Evolutionary conservation across 2,797 vertebrate genomes (phyloP), one percentile per base, ranked within the genome.

Genomic region (Xyrichtys novacula): DNA sequence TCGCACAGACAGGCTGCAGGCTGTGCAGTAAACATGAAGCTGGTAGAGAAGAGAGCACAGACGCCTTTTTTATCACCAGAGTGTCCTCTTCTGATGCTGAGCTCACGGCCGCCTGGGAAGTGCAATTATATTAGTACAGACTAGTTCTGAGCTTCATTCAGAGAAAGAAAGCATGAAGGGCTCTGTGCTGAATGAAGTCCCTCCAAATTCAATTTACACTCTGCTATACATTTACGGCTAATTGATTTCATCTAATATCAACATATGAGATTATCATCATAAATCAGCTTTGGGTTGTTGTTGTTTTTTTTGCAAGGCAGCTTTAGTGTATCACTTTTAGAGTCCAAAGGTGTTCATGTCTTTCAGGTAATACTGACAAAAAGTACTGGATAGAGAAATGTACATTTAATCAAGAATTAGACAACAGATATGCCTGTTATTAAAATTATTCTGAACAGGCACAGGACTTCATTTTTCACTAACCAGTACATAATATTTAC

Each of bases 51-150:
- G 34, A 50, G 34, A 66, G 59, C 56, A 32, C 65, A 65, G 67
- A 73, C 44, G 52, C 34, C 54, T 66, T 84, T n/a, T 68, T 69
- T 63, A 69, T 72, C 65, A 38, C 52, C 23, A 46, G 23, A 60
- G 50, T 63, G 66, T 4, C 36, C 47, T 64, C 40, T 42, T 73
- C 75, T 77, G 74, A 85, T 73, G 69, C 53, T 23, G 40, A 47
- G 25, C 70, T 78, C 39, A 39, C 48, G 20, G 46, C 56, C 19
- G 15, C 65, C 38, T 32, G 39, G 54, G 47, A 76, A 40, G 36
- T 34, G 58, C 29, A 43, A 54, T 6, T 70, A 32, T 28, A 23
- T 64, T 52, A 42, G 54, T 55, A 28, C 7, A 47, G 60, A 57
- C 53, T 20, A 20, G 52, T 76, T 48, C 57, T 28, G 53, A 56